These are phyloP conservation scores for Oxycera nigricornis DNA, from an alignment of 2,888 invertebrate genomes.

Conservation along the genomic window DNA sequence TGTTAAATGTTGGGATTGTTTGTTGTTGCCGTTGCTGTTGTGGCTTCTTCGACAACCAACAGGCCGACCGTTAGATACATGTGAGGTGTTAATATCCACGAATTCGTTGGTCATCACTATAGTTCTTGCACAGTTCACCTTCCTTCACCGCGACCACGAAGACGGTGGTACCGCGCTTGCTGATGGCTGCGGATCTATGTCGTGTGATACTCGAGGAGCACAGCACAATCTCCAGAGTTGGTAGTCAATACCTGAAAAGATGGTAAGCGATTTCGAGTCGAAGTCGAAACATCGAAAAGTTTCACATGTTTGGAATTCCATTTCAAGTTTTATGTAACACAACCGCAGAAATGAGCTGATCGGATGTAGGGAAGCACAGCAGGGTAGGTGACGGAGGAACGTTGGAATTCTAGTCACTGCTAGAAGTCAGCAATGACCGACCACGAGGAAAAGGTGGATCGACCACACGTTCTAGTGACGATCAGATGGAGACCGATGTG, in stretches of 20 bases:
- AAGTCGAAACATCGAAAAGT: neutral
- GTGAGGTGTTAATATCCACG: constrained; percentile 31
- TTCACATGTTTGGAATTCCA: constrained; percentile 30
- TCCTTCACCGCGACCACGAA: constrained; percentile 34
- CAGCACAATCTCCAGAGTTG: neutral
- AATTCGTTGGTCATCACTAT: too few species aligned
- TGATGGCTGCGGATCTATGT: neutral
- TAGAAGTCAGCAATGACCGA: neutral
- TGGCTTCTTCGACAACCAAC: neutral
- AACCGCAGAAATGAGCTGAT: neutral
- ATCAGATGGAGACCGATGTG: too few species aligned
- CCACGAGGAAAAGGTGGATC: neutral
- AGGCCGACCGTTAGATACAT: constrained; percentile 11
- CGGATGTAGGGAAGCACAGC: neutral
- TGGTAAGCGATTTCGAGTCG: neutral
- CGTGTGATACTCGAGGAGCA: neutral
- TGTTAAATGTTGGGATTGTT: constrained; percentile 23
- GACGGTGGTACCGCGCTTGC: too few species aligned
- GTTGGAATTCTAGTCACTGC: neutral
- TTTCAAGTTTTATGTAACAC: constrained; percentile 19
- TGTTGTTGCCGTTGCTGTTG: too few species aligned
- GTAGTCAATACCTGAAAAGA: neutral
- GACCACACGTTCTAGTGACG: neutral
- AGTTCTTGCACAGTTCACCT: constrained; percentile 38
- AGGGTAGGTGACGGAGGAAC: neutral